Evolutionary conservation across 1,140 invertebrate genomes (phyloP).

Genomic region (Euglossa dilemma): DNA sequence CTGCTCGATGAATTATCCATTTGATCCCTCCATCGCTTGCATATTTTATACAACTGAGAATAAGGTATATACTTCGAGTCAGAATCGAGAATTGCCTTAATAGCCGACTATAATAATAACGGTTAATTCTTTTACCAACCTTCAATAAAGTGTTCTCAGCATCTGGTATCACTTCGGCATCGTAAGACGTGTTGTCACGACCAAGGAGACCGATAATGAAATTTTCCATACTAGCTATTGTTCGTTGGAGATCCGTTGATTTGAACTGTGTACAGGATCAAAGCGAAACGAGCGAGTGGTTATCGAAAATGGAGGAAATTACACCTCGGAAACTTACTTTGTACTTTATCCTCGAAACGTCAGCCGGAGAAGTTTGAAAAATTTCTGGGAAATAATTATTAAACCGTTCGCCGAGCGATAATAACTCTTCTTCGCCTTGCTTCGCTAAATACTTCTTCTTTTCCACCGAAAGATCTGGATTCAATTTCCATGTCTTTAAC

Average conservation of each 20-base stretch:
- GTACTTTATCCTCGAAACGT: background rate
- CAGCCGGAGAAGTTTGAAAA: background rate
- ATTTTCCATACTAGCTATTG: constrained; percentile 68
- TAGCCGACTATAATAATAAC: no score
- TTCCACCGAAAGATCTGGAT: constrained; percentile 57
- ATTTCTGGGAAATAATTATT: constrained; percentile 29
- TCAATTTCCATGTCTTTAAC: constrained; percentile 71
- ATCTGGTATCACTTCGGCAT: constrained; percentile 33
- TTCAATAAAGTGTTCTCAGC: constrained; percentile 71
- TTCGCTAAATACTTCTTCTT: constrained; percentile 54
- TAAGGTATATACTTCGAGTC: background rate
- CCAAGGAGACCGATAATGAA: constrained; percentile 78
- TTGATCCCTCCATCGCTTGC: constrained; percentile 63
- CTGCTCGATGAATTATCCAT: constrained; percentile 70
- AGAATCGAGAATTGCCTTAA: background rate
- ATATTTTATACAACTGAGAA: constrained; percentile 71
- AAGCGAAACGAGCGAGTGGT: background rate
- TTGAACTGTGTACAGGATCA: constrained; percentile 32
- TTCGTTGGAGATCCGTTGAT: constrained; percentile 34
- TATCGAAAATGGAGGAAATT: background rate
- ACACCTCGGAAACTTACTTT: background rate
- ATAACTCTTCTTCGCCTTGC: constrained; percentile 75
- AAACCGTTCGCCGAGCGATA: constrained; percentile 67
- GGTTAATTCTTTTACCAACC: constrained; percentile 47
- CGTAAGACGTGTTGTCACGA: constrained; percentile 30